Evolutionary conservation across 1,140 invertebrate species (phyloP).

Genomic region (Heterodera schachtii): DNA sequence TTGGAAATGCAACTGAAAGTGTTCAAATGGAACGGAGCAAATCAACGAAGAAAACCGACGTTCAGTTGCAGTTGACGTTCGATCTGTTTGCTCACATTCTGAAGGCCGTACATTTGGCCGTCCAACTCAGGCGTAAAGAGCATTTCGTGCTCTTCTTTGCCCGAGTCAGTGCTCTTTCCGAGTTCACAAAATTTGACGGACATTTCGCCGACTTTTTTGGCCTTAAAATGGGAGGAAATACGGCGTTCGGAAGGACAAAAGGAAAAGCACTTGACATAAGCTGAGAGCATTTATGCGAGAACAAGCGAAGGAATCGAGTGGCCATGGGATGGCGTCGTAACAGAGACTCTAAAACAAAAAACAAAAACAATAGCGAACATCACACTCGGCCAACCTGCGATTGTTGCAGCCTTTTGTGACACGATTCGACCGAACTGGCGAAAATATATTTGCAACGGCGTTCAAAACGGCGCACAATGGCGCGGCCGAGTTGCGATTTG

Average conservation of each 20-base stretch:
- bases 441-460: constrained; percentile 37
- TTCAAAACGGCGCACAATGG: constrained; percentile 29
- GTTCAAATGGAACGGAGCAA: not conserved
- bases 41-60: not conserved
- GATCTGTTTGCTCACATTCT: constrained; percentile 35
- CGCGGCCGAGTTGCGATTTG: constrained; percentile 8
- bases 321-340: constrained; percentile 37
- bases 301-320: constrained; percentile 35
- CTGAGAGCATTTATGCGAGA: constrained; percentile 36
- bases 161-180: not conserved
- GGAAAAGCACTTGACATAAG: constrained; percentile 33
- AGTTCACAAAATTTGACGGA: constrained; percentile 21
- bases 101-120: constrained; percentile 33
- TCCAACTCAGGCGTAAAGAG: constrained; percentile 37
- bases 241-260: not conserved
- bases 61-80: constrained; percentile 38
- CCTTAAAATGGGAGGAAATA: constrained; percentile 8
- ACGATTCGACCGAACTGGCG: constrained; percentile 34
- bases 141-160: constrained; percentile 17
- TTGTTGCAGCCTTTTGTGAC: constrained; percentile 36
- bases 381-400: constrained; percentile 2
- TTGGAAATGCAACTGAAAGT: constrained; percentile 45
- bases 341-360: constrained; percentile 13
- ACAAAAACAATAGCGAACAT: too few relatives aligned
- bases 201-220: constrained; percentile 23